Percentiles rank a stretch among this genome's conserved stretches.
Evolutionary conservation across 2,113 vertebrate genomes (phyloP).

Genomic region (Crotalus horridus): DNA sequence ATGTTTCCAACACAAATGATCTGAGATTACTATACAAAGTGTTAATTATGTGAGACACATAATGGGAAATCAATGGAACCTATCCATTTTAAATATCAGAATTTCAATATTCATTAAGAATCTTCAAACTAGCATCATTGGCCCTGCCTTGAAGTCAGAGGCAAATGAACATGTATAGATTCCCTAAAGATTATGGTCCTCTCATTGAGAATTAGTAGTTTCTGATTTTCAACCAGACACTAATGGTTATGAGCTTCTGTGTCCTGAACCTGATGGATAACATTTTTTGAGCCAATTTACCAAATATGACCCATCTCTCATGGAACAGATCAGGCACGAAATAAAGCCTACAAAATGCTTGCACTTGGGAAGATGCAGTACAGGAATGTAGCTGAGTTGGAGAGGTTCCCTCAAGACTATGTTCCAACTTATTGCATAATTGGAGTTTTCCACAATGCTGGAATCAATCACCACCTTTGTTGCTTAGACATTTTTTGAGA

Average conservation of each 20-base stretch:
- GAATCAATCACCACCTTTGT: background rate
- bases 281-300: background rate
- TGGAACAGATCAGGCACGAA: too few relatives aligned
- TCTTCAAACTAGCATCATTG: background rate
- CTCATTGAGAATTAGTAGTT: background rate
- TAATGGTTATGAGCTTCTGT: background rate
- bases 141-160: background rate
- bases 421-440: background rate
- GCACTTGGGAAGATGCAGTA: background rate
- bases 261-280: background rate
- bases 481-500: background rate
- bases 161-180: background rate
- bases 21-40: background rate
- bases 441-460: background rate
- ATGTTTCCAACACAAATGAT: background rate
- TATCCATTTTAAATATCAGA: background rate
- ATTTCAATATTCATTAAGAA: background rate
- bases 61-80: background rate
- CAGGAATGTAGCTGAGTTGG: background rate
- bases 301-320: background rate
- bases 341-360: background rate
- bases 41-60: background rate
- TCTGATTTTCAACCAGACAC: background rate
- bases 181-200: background rate
- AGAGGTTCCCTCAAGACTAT: background rate